A percentile compares a stretch with the other conserved stretches of the same genome.
Conservation (phyloP, 2,113 vertebrate species). For the Grammomys dolichurus region DNA sequence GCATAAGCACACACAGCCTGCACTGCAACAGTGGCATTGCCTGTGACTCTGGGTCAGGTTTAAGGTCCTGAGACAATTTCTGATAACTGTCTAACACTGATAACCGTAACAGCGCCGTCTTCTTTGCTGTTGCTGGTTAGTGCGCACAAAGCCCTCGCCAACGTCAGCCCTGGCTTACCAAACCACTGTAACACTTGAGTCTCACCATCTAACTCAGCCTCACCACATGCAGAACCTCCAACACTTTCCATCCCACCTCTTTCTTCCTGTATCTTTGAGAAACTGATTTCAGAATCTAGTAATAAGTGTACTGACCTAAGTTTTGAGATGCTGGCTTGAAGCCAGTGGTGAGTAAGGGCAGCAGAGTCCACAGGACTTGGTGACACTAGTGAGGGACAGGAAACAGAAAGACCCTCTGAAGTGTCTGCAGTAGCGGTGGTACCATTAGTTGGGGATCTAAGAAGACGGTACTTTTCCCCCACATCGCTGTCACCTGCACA, state of each 20-base stretch:
- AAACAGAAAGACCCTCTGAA: not conserved
- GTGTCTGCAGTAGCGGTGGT: not conserved
- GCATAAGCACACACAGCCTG: not conserved
- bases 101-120: not conserved
- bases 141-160: not conserved
- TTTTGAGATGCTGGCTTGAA: not conserved
- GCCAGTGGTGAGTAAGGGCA: not conserved
- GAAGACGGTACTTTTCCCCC: not conserved
- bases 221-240: not conserved
- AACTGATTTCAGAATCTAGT: not conserved
- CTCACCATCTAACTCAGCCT: conserved; percentile 28
- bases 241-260: not conserved
- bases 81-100: not conserved
- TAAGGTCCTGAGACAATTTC: not conserved
- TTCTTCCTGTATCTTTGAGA: not conserved
- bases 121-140: not conserved
- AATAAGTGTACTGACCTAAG: not conserved
- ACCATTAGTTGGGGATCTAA: not conserved
- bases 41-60: not conserved
- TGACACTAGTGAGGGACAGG: not conserved
- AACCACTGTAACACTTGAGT: not conserved
- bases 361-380: not conserved
- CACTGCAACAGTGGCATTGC: not conserved
- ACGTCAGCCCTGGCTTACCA: not conserved
- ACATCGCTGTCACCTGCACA: not conserved